Evolutionary conservation across 2,797 vertebrate genomes (phyloP), one percentile per base, ranked within the genome.

Genomic region (Lepilemur ruficaudatus): DNA sequence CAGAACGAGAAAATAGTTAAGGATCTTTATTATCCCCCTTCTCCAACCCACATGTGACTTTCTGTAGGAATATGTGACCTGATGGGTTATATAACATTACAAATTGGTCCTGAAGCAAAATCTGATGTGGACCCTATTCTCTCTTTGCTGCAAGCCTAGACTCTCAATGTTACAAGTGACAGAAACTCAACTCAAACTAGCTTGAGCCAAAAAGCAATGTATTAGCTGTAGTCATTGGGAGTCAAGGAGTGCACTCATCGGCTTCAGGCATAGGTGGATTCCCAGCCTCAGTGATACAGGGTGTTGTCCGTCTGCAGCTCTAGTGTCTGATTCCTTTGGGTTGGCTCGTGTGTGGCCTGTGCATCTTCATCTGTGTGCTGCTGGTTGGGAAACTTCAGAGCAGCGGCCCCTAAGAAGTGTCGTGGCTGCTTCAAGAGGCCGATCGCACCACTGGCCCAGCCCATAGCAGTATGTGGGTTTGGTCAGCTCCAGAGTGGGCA

Each of bases 371-470:
- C 63, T 17, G 30, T 14, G 41, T 48, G 50, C 38, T 20, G 2
- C 30, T 50, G 25, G 1, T 6, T 55, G 48, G 78, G 82, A 35
- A 55, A 52, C 52, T 35, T 57, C 78, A 80, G 67, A 65, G 32
- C 32, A 7, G n/a, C 1, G 0, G 15, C n/a, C 48, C 25, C n/a
- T 32, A 6, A 23, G 28, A 7, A 32, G 9, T 17, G 43, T 43
- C 32, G 38, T 46, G 80, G 48, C 50, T 80, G 70, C 76, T 17
- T 23, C 15, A n/a, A 20, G 50, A 87, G 30, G 6, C 63, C 25
- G 17, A 32, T 55, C 32, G 55, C n/a, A 15, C 38, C 14, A 9
- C 50, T 6, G 25, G 10, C 14, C 38, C 15, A 30, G 48, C 32
- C 28, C 25, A 30, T 3, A 43, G 32, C 50, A 46, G 30, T 6